Conservation (phyloP, 2,113 vertebrate genomes). For the Calyptomena viridis region DNA sequence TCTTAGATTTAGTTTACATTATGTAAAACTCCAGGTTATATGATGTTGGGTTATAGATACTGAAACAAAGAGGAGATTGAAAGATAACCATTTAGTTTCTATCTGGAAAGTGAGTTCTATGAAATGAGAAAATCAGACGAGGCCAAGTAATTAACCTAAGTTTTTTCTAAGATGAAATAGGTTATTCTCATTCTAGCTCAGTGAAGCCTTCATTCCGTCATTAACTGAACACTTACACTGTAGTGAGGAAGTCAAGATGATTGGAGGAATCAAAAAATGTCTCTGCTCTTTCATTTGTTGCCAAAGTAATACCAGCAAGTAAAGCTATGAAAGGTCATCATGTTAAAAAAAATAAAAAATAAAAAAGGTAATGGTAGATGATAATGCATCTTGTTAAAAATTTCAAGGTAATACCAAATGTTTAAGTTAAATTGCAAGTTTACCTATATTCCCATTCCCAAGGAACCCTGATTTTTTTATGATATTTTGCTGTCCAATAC, state of each 20-base stretch:
- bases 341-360: neutral
- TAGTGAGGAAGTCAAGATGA: neutral
- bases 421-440: neutral
- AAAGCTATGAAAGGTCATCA: neutral
- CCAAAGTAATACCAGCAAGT: neutral
- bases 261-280: neutral
- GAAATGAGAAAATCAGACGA: conserved; percentile 39
- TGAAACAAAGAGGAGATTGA: neutral
- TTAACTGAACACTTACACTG: neutral
- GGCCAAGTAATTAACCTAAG: conserved; percentile 52
- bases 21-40: neutral
- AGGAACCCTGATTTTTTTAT: neutral
- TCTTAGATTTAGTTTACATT: neutral
- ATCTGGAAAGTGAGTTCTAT: conserved; percentile 34
- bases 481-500: neutral
- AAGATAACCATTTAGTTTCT: conserved; percentile 4
- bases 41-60: neutral
- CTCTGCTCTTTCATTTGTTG: neutral
- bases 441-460: neutral
- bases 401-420: neutral
- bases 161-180: neutral
- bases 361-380: neutral
- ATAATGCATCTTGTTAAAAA: neutral
- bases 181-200: neutral
- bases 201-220: neutral